phyloP scores from a whole-genome alignment of 2,888 invertebrate genomes.

The Salticus scenicus region DNA sequence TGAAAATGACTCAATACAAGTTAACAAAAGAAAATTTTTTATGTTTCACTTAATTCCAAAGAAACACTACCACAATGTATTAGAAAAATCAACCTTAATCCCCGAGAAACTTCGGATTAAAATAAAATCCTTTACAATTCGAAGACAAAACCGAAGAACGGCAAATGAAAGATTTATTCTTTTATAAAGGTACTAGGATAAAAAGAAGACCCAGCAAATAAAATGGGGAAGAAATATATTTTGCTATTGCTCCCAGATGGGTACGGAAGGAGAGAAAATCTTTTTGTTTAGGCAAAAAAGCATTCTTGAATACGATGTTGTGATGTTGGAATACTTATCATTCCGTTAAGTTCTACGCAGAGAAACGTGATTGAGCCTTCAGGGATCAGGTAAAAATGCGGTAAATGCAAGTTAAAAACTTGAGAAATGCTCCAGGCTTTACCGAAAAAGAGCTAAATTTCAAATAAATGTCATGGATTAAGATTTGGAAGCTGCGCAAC shows the following conservation, averaged over 20 bases:
- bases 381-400: background rate
- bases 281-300: background rate
- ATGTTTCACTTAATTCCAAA: too few relatives aligned
- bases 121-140: background rate
- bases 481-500: too few relatives aligned
- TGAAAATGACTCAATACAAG: too few relatives aligned
- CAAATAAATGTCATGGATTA: too few relatives aligned
- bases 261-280: background rate
- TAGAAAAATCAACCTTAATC: too few relatives aligned
- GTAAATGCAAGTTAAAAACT: too few relatives aligned
- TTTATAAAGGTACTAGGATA: background rate
- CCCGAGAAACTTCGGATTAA: too few relatives aligned
- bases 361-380: background rate
- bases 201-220: background rate
- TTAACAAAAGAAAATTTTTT: too few relatives aligned
- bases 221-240: background rate
- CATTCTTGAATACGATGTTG: background rate
- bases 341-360: background rate
- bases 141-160: background rate
- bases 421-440: too few relatives aligned
- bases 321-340: background rate
- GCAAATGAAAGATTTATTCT: background rate
- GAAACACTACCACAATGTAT: too few relatives aligned
- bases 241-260: background rate
- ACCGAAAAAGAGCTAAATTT: too few relatives aligned